Evolutionary conservation across 1,140 invertebrate genomes (phyloP).

Genomic region (Portunus trituberculatus): DNA sequence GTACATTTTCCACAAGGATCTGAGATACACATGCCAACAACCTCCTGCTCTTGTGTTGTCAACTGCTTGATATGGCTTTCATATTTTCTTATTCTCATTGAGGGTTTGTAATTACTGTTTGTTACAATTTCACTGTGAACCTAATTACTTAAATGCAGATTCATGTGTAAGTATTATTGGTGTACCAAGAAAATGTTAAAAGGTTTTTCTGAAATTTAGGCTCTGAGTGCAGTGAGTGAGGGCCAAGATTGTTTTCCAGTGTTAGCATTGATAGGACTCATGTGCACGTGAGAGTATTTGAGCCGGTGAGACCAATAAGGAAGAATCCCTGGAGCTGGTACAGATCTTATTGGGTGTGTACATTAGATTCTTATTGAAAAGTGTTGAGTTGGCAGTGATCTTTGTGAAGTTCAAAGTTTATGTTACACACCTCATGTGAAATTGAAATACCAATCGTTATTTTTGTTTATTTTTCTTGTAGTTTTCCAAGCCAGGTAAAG

Average conservation of each 20-base stretch:
- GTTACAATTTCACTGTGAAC: conserved; percentile 69
- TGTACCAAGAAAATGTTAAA: conserved; percentile 41
- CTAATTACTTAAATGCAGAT: conserved; percentile 61
- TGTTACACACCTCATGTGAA: not conserved
- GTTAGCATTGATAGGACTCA: conserved; percentile 25
- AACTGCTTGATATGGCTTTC: conserved; percentile 70
- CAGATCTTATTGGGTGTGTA: conserved; percentile 60
- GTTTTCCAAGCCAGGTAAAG: not conserved
- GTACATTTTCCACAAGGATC: not conserved
- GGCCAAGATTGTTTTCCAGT: conserved; percentile 46
- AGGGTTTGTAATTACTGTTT: conserved; percentile 72
- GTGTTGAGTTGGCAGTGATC: conserved; percentile 34
- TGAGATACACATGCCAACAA: not conserved
- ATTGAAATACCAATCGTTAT: not conserved
- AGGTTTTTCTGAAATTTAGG: conserved; percentile 44
- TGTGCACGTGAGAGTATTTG: conserved; percentile 71
- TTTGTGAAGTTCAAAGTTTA: not conserved
- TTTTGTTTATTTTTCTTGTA: not conserved
- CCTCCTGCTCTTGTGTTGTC: conserved; percentile 31
- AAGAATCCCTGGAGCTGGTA: conserved; percentile 50
- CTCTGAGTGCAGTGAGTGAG: conserved; percentile 48
- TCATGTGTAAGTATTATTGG: conserved; percentile 63
- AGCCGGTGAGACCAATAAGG: not conserved
- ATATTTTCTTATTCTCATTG: conserved; percentile 72
- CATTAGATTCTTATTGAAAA: conserved; percentile 40